phyloP scores from a whole-genome alignment of 2,797 vertebrate species.

The Anabas testudineus region DNA sequence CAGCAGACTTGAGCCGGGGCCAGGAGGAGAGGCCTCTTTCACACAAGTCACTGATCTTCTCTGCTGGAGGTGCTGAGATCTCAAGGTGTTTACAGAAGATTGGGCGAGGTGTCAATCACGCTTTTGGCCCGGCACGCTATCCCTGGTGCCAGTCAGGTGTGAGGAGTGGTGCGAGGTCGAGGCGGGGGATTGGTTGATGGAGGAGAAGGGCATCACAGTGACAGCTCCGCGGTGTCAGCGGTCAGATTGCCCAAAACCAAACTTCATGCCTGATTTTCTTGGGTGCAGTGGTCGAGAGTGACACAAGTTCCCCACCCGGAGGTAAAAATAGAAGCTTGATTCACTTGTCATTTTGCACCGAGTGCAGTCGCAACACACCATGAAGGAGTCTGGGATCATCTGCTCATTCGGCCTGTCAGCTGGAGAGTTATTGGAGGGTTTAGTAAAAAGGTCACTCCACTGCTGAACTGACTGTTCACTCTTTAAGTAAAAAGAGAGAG shows the following conservation, averaged over 20 bases:
- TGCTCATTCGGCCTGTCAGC: slow-evolving; percentile 70
- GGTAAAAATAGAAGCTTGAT: slow-evolving; percentile 72
- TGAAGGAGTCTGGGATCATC: slow-evolving; percentile 68
- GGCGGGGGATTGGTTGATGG: slow-evolving; percentile 62
- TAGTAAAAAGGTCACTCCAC: slow-evolving; percentile 72
- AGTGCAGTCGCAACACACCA: slow-evolving; percentile 65
- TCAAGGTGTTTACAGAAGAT: slow-evolving; percentile 84
- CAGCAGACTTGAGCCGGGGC: slow-evolving; percentile 68
- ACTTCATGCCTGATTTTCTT: slow-evolving; percentile 77
- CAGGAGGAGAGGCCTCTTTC: slow-evolving; percentile 71
- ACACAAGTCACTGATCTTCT: slow-evolving; percentile 76
- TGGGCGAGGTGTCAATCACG: slow-evolving; percentile 76
- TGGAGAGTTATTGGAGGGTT: slow-evolving; percentile 65
- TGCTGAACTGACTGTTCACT: slow-evolving; percentile 65
- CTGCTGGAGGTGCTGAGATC: slow-evolving; percentile 77
- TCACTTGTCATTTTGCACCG: slow-evolving; percentile 74
- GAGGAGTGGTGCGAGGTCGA: slow-evolving; percentile 60
- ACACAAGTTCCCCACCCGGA: slow-evolving; percentile 62
- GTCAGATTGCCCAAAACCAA: slow-evolving; percentile 84
- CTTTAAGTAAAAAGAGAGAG: slow-evolving; percentile 19
- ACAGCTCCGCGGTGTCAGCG: slow-evolving; percentile 84
- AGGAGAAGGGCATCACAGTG: slow-evolving; percentile 78
- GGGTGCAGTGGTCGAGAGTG: slow-evolving; percentile 65
- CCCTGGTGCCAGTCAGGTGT: slow-evolving; percentile 80
- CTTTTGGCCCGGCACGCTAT: slow-evolving; percentile 56